phyloP scores from a whole-genome alignment of 2,888 invertebrate species.

The Odontocolon sp. region DNA sequence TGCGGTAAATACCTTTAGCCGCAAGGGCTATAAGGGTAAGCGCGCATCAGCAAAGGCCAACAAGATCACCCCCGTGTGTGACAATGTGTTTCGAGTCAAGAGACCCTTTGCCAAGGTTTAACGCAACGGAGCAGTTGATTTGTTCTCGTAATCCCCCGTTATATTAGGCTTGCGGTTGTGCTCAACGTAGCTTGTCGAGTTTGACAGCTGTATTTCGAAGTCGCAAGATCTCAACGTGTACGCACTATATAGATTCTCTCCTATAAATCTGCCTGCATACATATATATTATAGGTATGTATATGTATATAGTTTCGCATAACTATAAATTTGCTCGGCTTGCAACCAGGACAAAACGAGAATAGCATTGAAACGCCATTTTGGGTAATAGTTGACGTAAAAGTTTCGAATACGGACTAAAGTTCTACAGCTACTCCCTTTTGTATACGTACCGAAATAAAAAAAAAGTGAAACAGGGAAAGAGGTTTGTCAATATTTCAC shows the following conservation, averaged over 20 bases:
- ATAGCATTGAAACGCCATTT: conserved; percentile 10
- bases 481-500: conserved; percentile 24
- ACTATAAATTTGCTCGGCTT: background rate
- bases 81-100: conserved; percentile 76
- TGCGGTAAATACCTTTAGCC: conserved; percentile 34
- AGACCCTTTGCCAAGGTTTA: conserved; percentile 67
- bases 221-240: background rate
- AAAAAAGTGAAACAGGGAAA: background rate
- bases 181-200: conserved; percentile 27
- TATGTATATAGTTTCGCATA: background rate
- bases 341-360: conserved; percentile 1
- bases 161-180: conserved; percentile 53
- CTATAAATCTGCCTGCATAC: background rate
- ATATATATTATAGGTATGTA: background rate
- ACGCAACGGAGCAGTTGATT: conserved; percentile 49
- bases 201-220: conserved; percentile 55
- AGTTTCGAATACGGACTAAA: conserved; percentile 20
- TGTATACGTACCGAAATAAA: background rate
- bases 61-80: conserved; percentile 65
- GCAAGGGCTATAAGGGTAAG: conserved; percentile 25
- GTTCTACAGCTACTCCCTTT: conserved; percentile 1
- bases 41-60: conserved; percentile 45
- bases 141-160: conserved; percentile 43
- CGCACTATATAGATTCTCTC: background rate
- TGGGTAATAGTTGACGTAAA: background rate